phyloP scores from a whole-genome alignment of 2,888 invertebrate genomes.

The Campoplex nolae region DNA sequence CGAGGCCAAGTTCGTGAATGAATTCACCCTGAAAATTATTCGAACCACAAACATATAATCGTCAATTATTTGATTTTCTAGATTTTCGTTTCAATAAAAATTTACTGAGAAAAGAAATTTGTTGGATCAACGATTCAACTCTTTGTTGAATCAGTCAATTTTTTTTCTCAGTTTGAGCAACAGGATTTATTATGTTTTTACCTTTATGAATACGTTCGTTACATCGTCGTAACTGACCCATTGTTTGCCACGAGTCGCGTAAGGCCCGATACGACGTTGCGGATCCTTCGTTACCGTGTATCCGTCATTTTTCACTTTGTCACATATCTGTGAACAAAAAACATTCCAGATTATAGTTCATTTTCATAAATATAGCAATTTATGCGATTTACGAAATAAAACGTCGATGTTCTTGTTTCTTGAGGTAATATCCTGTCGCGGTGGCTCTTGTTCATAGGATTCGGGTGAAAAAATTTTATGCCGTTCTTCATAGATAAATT shows the following conservation, averaged over 20 bases:
- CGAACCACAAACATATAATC: background rate
- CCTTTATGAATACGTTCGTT: constrained; percentile 73
- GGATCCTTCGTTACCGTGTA: constrained; percentile 93
- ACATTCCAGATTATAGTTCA: background rate
- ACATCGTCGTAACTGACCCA: constrained; percentile 95
- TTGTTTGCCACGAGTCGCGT: constrained; percentile 92
- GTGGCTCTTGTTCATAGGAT: too few species aligned
- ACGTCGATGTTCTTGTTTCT: background rate
- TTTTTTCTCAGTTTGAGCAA: too few species aligned
- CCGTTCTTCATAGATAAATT: too few species aligned
- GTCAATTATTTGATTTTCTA: background rate
- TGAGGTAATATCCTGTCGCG: too few species aligned
- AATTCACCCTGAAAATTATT: constrained; percentile 87
- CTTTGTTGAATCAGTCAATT: too few species aligned
- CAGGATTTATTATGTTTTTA: constrained; percentile 36
- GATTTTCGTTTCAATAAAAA: too few species aligned
- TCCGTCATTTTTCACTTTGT: constrained; percentile 90
- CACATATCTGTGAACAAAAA: constrained; percentile 88
- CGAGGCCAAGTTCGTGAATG: constrained; percentile 90
- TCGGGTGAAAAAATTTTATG: too few species aligned
- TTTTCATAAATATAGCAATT: background rate
- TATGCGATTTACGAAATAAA: background rate
- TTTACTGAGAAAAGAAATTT: too few species aligned
- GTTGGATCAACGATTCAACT: too few species aligned
- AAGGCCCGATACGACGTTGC: constrained; percentile 92